A percentile compares a stretch with the other conserved stretches of the same genome.
phyloP scores from a whole-genome alignment of 2,888 invertebrate species.

The Ctenicera cuprea region DNA sequence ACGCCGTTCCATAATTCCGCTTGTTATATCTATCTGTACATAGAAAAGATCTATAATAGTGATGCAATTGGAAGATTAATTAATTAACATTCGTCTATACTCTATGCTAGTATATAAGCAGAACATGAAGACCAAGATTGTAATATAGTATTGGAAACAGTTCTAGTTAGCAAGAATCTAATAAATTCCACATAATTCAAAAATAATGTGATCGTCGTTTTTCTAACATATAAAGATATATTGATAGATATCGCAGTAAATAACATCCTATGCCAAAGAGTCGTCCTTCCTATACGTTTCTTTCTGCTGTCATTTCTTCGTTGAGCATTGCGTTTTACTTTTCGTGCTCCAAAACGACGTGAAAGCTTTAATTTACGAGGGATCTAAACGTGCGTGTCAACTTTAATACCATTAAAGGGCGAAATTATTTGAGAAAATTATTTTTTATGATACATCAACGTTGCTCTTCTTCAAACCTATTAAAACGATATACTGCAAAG shows the following conservation, averaged over 20 bases:
- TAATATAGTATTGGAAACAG: too few relatives aligned
- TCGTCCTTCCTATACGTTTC: neutral
- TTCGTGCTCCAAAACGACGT: conserved; percentile 23
- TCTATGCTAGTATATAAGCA: too few relatives aligned
- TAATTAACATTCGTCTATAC: too few relatives aligned
- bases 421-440: conserved; percentile 45
- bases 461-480: conserved; percentile 55
- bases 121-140: too few relatives aligned
- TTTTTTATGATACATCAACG: conserved; percentile 50
- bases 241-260: conserved; percentile 19
- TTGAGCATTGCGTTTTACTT: conserved; percentile 38
- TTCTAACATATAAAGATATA: conserved; percentile 1
- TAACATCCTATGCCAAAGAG: conserved; percentile 2
- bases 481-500: conserved; percentile 62
- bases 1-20: too few relatives aligned
- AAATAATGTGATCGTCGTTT: neutral
- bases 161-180: too few relatives aligned
- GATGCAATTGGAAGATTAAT: too few relatives aligned
- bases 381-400: conserved; percentile 46
- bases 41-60: too few relatives aligned
- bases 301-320: conserved; percentile 22
- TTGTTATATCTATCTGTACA: too few relatives aligned
- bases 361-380: conserved; percentile 46
- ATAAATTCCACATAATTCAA: too few relatives aligned
- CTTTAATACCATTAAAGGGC: conserved; percentile 44